These are phyloP conservation scores for Xylophagus ater DNA, from an alignment of 2,888 invertebrate species.

Conservation along the genomic window DNA sequence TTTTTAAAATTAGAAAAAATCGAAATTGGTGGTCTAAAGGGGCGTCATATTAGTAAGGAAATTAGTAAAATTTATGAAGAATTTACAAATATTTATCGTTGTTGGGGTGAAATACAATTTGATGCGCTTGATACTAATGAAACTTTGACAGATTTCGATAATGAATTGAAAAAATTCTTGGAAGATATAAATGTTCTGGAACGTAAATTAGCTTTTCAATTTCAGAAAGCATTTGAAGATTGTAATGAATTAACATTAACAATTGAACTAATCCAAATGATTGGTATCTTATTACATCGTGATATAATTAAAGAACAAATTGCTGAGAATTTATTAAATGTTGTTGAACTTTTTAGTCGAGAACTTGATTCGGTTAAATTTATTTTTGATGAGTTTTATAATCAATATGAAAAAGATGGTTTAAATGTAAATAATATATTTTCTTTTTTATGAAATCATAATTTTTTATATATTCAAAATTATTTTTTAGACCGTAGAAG, in stretches of 20 bases:
- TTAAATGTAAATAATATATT: constrained; percentile 21
- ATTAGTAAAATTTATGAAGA: constrained; percentile 36
- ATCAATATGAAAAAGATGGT: no score
- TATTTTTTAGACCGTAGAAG: constrained; percentile 32
- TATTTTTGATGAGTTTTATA: constrained; percentile 47
- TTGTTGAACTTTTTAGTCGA: constrained; percentile 53
- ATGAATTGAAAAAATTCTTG: constrained; percentile 53
- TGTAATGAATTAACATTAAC: constrained; percentile 54
- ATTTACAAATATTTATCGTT: constrained; percentile 26
- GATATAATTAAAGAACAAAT: constrained; percentile 63
- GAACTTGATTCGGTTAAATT: constrained; percentile 57
- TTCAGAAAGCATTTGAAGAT: constrained; percentile 71
- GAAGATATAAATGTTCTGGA: constrained; percentile 59
- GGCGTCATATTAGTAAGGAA: constrained; percentile 47
- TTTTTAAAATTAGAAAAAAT: constrained; percentile 80
- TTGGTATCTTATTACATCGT: constrained; percentile 62
- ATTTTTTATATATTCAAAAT: constrained; percentile 28
- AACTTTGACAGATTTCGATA: constrained; percentile 51
- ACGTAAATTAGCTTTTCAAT: constrained; percentile 63
- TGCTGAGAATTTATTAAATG: constrained; percentile 49
- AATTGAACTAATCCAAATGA: constrained; percentile 57
- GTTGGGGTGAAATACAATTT: constrained; percentile 49
- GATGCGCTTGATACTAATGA: constrained; percentile 67
- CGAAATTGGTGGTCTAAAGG: constrained; percentile 60
- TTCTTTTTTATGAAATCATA: no score